Evolutionary conservation across 2,888 invertebrate species (phyloP).

Genomic region (Exocentrus adspersus): DNA sequence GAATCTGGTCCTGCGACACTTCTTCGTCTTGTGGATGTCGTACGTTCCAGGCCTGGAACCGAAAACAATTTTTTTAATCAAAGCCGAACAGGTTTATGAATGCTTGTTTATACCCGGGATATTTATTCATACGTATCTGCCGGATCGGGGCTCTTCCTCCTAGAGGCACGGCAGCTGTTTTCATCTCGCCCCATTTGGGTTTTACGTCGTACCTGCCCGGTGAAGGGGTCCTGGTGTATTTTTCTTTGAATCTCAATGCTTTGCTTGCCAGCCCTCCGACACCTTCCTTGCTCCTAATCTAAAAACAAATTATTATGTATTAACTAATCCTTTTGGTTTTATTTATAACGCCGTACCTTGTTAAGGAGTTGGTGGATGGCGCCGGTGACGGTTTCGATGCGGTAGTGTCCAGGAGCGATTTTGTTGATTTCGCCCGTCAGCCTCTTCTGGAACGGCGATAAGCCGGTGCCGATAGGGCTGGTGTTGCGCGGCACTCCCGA

Average conservation of each 20-base stretch:
- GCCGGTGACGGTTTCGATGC: constrained; percentile 47
- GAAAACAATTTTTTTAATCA: neutral
- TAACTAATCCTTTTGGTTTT: no score
- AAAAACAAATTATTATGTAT: constrained; percentile 19
- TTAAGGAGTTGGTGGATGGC: constrained; percentile 48
- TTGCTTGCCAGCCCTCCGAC: constrained; percentile 53
- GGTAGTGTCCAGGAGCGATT: constrained; percentile 50
- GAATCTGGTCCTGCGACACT: constrained; percentile 56
- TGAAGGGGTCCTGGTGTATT: constrained; percentile 52
- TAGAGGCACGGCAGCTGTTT: constrained; percentile 50
- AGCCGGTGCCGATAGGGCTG: constrained; percentile 51
- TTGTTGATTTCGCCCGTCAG: constrained; percentile 43
- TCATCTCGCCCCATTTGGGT: constrained; percentile 36
- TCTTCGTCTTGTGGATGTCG: constrained; percentile 36
- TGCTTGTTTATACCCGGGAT: constrained; percentile 55
- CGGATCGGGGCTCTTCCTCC: constrained; percentile 36
- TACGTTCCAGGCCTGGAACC: constrained; percentile 56
- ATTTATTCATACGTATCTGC: constrained; percentile 32
- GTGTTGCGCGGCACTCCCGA: constrained; percentile 51
- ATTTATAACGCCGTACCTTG: no score
- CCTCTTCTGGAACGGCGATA: constrained; percentile 52
- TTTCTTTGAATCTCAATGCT: constrained; percentile 51
- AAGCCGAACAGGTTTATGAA: neutral
- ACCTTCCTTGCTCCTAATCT: constrained; percentile 55
- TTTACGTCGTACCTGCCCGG: constrained; percentile 54